A percentile compares a stretch with the other conserved stretches of the same genome.
Evolutionary conservation across 2,888 invertebrate genomes (phyloP).

Genomic region (Ryuthela nishihirai): DNA sequence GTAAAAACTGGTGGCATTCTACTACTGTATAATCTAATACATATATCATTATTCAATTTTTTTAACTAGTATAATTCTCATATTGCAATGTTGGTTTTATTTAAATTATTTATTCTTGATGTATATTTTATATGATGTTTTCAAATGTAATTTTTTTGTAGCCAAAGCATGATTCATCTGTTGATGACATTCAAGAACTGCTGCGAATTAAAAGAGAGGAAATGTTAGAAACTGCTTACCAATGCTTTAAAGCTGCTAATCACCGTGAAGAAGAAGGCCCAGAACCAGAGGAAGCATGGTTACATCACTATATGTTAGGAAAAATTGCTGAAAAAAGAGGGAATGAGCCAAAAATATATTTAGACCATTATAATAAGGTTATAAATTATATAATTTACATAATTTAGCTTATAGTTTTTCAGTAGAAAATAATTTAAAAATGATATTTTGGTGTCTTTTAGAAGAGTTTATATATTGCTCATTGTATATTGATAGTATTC

Average conservation of each 20-base stretch:
- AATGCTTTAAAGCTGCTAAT: slow-evolving; percentile 63
- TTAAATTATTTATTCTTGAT: too few relatives aligned
- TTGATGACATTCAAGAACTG: slow-evolving; percentile 56
- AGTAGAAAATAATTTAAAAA: too few relatives aligned
- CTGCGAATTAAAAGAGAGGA: slow-evolving; percentile 72
- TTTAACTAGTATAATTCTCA: too few relatives aligned
- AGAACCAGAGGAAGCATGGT: slow-evolving; percentile 78
- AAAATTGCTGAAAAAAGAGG: slow-evolving; percentile 79
- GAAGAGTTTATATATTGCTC: too few relatives aligned
- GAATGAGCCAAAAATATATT: slow-evolving; percentile 48
- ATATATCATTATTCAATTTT: too few relatives aligned
- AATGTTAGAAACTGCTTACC: slow-evolving; percentile 71
- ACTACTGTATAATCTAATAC: too few relatives aligned
- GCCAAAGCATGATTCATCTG: slow-evolving; percentile 6
- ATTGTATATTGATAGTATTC: too few relatives aligned
- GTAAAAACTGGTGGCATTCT: too few relatives aligned
- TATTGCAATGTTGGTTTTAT: too few relatives aligned
- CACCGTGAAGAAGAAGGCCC: slow-evolving; percentile 53
- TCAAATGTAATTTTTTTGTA: background rate
- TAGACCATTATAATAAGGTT: slow-evolving; percentile 73
- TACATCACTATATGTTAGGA: slow-evolving; percentile 91
- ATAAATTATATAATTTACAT: slow-evolving; percentile 14
- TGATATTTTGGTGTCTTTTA: too few relatives aligned
- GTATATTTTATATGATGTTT: too few relatives aligned
- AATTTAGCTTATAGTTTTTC: too few relatives aligned